These are phyloP conservation scores for Eudasyphora cyanicolor DNA, from an alignment of 2,888 invertebrate species.

Conservation along the genomic window DNA sequence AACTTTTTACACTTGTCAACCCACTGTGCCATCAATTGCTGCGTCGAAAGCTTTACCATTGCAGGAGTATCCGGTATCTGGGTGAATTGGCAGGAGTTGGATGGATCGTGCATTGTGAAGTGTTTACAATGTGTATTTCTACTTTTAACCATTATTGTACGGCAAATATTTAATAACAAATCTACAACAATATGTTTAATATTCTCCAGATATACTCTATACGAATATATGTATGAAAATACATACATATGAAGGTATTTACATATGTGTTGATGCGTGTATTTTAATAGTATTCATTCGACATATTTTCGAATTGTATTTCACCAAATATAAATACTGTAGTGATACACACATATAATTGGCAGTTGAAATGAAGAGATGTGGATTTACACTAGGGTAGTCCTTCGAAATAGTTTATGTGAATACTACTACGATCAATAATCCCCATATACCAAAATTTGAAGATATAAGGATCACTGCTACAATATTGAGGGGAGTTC, in stretches of 20 bases:
- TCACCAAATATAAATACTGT: no score
- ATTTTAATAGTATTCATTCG: neutral
- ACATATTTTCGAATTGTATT: neutral
- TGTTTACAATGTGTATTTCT: slow-evolving; percentile 30
- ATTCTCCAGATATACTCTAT: slow-evolving; percentile 31
- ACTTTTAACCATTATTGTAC: slow-evolving; percentile 49
- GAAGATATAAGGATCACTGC: no score
- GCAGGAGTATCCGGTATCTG: neutral
- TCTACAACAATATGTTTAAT: slow-evolving; percentile 47
- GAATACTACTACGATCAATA: no score
- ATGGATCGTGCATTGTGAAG: neutral
- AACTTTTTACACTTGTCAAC: no score
- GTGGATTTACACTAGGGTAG: no score
- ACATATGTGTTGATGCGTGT: neutral
- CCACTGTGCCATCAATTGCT: neutral
- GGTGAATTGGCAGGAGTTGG: neutral
- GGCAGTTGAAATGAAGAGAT: no score
- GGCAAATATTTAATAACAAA: slow-evolving; percentile 56
- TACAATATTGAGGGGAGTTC: no score
- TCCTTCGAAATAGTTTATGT: no score
- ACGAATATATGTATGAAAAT: slow-evolving; percentile 3
- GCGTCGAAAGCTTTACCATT: neutral
- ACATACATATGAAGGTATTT: neutral
- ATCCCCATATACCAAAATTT: no score
- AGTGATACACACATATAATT: no score